A percentile compares a stretch with the other conserved stretches of the same genome.
Conservation (phyloP, 2,888 invertebrate species). For the Prosopocoilus inquinatus region DNA sequence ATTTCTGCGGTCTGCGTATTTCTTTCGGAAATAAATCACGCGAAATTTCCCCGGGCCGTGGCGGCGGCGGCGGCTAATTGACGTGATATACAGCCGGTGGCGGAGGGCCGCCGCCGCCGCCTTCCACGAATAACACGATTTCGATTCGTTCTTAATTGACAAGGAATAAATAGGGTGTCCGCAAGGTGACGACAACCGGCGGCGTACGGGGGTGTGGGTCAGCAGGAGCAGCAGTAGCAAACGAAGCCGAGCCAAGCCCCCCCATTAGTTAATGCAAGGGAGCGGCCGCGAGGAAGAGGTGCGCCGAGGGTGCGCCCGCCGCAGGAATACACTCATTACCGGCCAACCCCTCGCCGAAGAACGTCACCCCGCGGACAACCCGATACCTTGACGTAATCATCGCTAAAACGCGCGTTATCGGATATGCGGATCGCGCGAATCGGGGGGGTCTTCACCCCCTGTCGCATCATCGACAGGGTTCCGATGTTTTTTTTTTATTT, state of each 20-base stretch:
- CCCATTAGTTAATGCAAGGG: constrained; percentile 41
- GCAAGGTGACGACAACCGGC: too few relatives aligned
- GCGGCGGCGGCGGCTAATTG: too few relatives aligned
- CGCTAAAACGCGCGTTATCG: constrained; percentile 4
- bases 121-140: too few relatives aligned
- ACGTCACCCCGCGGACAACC: constrained; percentile 6
- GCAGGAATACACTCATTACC: constrained; percentile 30
- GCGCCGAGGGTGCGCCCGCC: constrained; percentile 26
- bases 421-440: background rate
- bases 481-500: background rate
- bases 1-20: too few relatives aligned
- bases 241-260: constrained; percentile 42
- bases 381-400: background rate
- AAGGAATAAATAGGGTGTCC: too few relatives aligned
- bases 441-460: background rate
- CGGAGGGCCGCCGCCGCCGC: too few relatives aligned
- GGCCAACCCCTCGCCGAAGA: constrained; percentile 14
- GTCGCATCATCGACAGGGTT: background rate
- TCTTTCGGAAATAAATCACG: too few relatives aligned
- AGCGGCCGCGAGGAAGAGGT: constrained; percentile 34
- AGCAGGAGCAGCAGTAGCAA: too few relatives aligned
- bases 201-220: too few relatives aligned
- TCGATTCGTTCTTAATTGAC: too few relatives aligned
- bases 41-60: too few relatives aligned
- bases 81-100: too few relatives aligned